Evolutionary conservation across 2,888 invertebrate species (phyloP), one percentile per base, ranked within the genome.

Genomic region (Brachyopa scutellaris): DNA sequence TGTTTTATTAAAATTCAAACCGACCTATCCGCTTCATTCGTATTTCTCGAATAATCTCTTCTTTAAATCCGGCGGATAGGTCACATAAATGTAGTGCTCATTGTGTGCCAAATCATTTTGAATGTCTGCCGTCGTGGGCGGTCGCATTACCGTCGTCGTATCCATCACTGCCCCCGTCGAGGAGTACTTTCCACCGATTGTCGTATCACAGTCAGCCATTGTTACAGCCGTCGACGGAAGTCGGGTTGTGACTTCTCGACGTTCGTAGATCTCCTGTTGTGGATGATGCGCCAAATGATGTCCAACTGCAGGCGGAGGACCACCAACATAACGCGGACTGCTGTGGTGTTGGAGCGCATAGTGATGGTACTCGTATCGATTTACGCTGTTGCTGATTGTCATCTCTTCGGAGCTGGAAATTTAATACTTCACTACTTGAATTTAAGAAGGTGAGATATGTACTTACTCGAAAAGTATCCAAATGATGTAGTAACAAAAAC

Each of bases 381-480:
- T 64, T 59, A 73, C 84, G 86, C 73, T 86, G 85, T 61, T 87
- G 86, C 80, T 87, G 89, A 89, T 89, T 89, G 90, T 89, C 88
- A 88, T 87, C 86, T 89, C 89, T 87, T 89, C 89, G 86, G 89
- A 89, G 85, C 89, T 8, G 8, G 36, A 47, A 8, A 9, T 21
- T 3, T 13, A n/a, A n/a, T n/a, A n/a, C n/a, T n/a, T n/a, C n/a
- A n/a, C n/a, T n/a, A n/a, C n/a, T n/a, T n/a, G 3, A n/a, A 5
- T 11, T 23, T 6, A 4, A 47, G 1, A 0, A 2, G n/a, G n/a
- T 11, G 26, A 23, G 6, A 31, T 42, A 33, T 36, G 45, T 40
- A 94, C 95, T 94, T 92, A 97, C 97, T 97, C 97, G 91, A 96
- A 97, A 76, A 97, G 93, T 85, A 97, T 95, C 95, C 97, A 97